Percentiles rank a stretch among this genome's conserved stretches.
These are phyloP conservation scores for Syncerus caffer DNA, from an alignment of 2,797 vertebrate genomes.

Conservation along the genomic window DNA sequence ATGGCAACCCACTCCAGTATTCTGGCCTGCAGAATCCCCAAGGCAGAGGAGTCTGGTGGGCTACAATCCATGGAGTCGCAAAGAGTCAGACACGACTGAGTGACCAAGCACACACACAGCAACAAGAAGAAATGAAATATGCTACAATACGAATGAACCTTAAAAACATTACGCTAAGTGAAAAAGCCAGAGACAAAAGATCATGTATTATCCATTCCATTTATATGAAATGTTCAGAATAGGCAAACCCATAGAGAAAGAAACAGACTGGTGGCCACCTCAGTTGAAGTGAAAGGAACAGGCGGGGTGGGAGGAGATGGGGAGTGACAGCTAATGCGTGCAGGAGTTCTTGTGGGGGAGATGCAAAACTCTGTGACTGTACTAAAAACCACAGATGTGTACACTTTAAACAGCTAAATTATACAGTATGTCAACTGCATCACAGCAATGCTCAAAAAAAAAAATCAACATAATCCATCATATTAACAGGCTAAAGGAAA, in stretches of 20 bases:
- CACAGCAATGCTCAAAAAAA: background rate
- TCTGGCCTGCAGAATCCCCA: background rate
- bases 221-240: background rate
- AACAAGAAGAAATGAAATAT: background rate
- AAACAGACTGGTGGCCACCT: background rate
- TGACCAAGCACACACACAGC: background rate
- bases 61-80: background rate
- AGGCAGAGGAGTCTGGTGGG: background rate
- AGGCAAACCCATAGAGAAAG: background rate
- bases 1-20: background rate
- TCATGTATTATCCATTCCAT: background rate
- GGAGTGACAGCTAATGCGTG: background rate
- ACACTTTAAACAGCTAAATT: background rate
- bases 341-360: background rate
- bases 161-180: background rate
- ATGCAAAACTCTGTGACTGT: background rate
- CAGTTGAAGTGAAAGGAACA: background rate
- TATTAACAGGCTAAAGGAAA: background rate
- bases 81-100: background rate
- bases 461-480: background rate
- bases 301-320: background rate
- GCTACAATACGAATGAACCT: background rate
- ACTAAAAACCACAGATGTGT: background rate
- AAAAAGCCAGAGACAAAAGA: background rate
- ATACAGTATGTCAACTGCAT: background rate